Percentiles rank a stretch among this genome's conserved stretches.
phyloP scores from a whole-genome alignment of 2,888 invertebrate species.

The Hesperia comma region DNA sequence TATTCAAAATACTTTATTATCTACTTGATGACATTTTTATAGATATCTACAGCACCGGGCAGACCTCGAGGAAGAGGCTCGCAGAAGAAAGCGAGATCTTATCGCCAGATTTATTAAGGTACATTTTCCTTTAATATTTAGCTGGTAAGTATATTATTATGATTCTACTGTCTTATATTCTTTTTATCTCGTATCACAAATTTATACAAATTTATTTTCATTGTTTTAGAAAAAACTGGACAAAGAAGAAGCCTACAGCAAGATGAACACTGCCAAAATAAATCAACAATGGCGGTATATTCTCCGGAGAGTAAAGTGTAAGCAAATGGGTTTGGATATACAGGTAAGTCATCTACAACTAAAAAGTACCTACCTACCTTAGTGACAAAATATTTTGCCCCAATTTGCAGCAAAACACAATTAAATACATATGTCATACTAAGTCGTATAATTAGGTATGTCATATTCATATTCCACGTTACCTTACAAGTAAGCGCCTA shows the following conservation, averaged over 20 bases:
- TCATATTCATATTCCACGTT: too few relatives aligned
- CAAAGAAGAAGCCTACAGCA: conserved; percentile 90
- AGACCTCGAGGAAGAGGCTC: conserved; percentile 92
- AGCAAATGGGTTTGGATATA: conserved; percentile 88
- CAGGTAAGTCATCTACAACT: conserved; percentile 68
- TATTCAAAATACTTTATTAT: too few relatives aligned
- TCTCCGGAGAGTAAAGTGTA: conserved; percentile 89
- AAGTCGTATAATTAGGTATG: too few relatives aligned
- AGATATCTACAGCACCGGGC: conserved; percentile 91
- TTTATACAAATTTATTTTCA: not conserved
- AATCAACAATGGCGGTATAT: conserved; percentile 93
- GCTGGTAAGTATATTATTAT: too few relatives aligned
- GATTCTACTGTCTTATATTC: too few relatives aligned
- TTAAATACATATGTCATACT: too few relatives aligned
- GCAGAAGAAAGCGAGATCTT: conserved; percentile 90
- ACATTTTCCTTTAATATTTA: conserved; percentile 35
- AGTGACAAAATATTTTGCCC: too few relatives aligned
- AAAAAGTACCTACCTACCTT: too few relatives aligned
- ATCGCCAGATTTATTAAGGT: conserved; percentile 93
- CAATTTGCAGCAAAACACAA: too few relatives aligned
- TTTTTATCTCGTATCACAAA: too few relatives aligned
- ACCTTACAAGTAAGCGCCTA: too few relatives aligned
- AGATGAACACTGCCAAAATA: conserved; percentile 92
- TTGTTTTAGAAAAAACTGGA: conserved; percentile 89
- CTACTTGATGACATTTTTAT: not conserved